These are phyloP conservation scores for Isotomurus palustris DNA, from an alignment of 2,888 invertebrate genomes.

Conservation along the genomic window DNA sequence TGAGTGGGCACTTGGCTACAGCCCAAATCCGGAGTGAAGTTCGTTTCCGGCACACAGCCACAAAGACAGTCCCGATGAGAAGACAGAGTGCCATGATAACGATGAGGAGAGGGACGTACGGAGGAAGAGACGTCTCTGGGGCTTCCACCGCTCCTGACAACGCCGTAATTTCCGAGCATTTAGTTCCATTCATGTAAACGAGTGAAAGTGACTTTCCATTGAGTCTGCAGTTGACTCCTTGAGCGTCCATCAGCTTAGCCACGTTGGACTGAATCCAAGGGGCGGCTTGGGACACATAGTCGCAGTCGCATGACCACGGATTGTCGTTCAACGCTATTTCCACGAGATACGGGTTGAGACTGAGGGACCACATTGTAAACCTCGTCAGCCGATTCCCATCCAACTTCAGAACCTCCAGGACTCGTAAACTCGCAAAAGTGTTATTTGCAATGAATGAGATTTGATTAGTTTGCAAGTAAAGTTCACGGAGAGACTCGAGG, in stretches of 20 bases:
- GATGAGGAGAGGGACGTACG: conserved; percentile 67
- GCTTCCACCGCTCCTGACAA: conserved; percentile 45
- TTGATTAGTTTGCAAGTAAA: conserved; percentile 81
- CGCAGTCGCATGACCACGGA: conserved; percentile 88
- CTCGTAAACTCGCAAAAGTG: conserved; percentile 74
- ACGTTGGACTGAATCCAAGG: conserved; percentile 72
- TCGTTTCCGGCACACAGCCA: conserved; percentile 68
- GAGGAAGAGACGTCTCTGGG: conserved; percentile 41
- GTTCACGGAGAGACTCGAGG: conserved; percentile 73
- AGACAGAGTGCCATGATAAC: conserved; percentile 66
- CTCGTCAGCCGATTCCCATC: conserved; percentile 77
- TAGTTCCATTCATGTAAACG: conserved; percentile 43
- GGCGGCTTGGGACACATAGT: conserved; percentile 71
- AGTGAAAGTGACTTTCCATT: conserved; percentile 35
- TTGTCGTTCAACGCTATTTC: conserved; percentile 78
- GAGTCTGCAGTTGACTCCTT: conserved; percentile 63
- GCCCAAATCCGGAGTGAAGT: conserved; percentile 78
- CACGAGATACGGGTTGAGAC: conserved; percentile 77
- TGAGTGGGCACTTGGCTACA: conserved; percentile 75
- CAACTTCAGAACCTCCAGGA: conserved; percentile 75
- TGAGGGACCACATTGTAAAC: conserved; percentile 82
- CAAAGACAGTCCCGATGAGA: conserved; percentile 62
- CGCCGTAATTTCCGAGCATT: conserved; percentile 45
- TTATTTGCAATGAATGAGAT: conserved; percentile 77
- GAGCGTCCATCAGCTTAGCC: conserved; percentile 74